Evolutionary conservation across 53 echinoderm and acorn worm genomes (phyloP).

Genomic region (Crossaster papposus): DNA sequence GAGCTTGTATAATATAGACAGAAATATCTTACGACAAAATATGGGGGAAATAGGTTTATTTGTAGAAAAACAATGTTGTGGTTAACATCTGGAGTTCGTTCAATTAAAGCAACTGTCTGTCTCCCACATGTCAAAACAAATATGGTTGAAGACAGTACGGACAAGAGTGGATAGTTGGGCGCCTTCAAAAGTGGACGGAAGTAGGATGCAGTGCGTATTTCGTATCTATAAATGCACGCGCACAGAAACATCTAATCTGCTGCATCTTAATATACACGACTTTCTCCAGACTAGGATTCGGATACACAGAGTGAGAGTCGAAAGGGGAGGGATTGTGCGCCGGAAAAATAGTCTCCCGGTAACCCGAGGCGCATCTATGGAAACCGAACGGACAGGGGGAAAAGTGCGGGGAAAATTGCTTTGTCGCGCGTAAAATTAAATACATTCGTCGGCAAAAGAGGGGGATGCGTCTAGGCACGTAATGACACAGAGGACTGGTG

Average conservation of each 20-base stretch:
- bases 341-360: background rate
- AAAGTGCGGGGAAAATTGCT: constrained; percentile 48
- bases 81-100: too few relatives aligned
- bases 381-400: background rate
- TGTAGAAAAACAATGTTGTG: too few relatives aligned
- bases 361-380: constrained; percentile 29
- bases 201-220: background rate
- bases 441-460: constrained; percentile 43
- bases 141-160: too few relatives aligned
- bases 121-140: too few relatives aligned
- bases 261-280: background rate
- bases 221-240: background rate
- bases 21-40: too few relatives aligned
- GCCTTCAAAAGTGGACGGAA: too few relatives aligned
- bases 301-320: constrained; percentile 3
- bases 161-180: too few relatives aligned
- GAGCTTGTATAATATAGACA: too few relatives aligned
- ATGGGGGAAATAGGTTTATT: too few relatives aligned
- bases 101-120: too few relatives aligned
- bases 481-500: constrained; percentile 18
- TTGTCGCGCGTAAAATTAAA: constrained; percentile 60
- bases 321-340: background rate
- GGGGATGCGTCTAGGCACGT: constrained; percentile 33
- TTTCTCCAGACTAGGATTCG: background rate
- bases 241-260: background rate